A percentile compares a stretch with the other conserved stretches of the same genome.
These are phyloP conservation scores for Ophion obscuratus DNA, from an alignment of 2,888 invertebrate species.

Conservation along the genomic window DNA sequence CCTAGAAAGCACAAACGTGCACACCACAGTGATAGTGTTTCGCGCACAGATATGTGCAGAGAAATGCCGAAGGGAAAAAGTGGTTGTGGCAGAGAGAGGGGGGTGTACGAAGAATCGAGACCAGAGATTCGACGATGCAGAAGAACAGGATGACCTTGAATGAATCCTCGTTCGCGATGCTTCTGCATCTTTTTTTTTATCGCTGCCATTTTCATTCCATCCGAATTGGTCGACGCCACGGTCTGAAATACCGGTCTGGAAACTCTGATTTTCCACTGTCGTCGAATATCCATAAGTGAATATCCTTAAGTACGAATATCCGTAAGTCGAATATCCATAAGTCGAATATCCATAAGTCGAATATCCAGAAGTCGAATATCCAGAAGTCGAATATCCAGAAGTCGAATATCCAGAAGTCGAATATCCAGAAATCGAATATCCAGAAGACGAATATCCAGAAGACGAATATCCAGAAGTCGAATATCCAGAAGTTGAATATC, in stretches of 20 bases:
- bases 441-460: no score
- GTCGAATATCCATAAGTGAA: no score
- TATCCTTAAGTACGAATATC: no score
- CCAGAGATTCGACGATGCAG: conserved; percentile 59
- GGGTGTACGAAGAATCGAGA: conserved; percentile 4
- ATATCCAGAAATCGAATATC: no score
- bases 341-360: no score
- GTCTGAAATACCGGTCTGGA: background rate
- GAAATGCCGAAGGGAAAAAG: conserved; percentile 19
- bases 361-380: no score
- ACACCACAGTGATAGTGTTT: background rate
- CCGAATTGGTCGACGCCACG: background rate
- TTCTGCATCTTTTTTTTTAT: conserved; percentile 26
- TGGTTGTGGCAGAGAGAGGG: background rate
- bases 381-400: no score
- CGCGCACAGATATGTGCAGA: background rate
- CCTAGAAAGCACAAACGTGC: background rate
- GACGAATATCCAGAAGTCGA: no score
- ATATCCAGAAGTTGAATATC: no score
- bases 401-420: no score
- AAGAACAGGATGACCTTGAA: conserved; percentile 76
- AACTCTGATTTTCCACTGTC: background rate
- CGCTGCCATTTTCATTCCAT: conserved; percentile 12
- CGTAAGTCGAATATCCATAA: no score
- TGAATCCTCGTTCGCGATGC: conserved; percentile 63